Evolutionary conservation across 2,113 vertebrate species (phyloP).

Genomic region (Nipponia nippon): DNA sequence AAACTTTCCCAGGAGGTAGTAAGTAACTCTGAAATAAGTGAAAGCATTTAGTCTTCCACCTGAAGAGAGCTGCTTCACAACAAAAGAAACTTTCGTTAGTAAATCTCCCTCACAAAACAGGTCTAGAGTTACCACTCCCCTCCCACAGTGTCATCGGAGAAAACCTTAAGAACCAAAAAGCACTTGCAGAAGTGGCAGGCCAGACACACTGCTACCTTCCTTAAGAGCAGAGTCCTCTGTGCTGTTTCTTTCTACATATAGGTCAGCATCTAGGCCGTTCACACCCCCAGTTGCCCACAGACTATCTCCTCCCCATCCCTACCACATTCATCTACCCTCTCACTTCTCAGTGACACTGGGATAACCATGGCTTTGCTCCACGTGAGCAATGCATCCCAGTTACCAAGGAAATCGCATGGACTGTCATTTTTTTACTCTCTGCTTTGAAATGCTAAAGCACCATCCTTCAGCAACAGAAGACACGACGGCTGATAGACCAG

Average conservation of each 20-base stretch:
- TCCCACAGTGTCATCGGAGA: fast-evolving
- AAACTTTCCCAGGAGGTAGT: not conserved
- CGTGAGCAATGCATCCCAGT: fast-evolving
- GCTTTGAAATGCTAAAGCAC: constrained; percentile 1
- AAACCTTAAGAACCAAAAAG: not conserved
- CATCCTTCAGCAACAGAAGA: constrained; percentile 6
- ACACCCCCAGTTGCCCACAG: not conserved
- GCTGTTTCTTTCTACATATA: not conserved
- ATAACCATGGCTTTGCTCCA: not conserved
- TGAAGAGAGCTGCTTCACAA: not conserved
- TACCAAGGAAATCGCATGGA: not conserved
- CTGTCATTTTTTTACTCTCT: not conserved
- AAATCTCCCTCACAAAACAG: not conserved
- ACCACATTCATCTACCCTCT: not conserved
- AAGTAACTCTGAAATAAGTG: not conserved
- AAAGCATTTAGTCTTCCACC: not conserved
- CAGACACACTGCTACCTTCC: not conserved
- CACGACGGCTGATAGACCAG: not conserved
- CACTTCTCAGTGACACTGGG: not conserved
- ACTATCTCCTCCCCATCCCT: not conserved
- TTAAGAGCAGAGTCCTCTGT: not conserved
- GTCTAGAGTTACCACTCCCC: not conserved
- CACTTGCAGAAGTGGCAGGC: not conserved
- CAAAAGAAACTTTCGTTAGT: not conserved
- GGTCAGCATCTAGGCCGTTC: not conserved